Conservation (phyloP, 2,113 vertebrate species). For the Phrynosoma blainvillii region DNA sequence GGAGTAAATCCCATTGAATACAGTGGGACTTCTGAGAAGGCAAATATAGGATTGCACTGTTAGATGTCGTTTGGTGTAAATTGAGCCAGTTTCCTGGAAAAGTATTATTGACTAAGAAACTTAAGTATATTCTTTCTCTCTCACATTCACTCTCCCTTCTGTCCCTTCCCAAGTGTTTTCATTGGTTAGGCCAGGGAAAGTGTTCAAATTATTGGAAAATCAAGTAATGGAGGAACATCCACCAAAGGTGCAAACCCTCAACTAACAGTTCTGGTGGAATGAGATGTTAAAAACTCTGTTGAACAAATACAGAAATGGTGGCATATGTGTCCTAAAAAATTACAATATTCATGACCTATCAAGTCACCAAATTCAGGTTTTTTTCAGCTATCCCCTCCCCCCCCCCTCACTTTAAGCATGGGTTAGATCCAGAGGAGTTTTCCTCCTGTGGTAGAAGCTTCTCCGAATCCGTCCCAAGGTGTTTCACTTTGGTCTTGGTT, state of each 20-base stretch:
- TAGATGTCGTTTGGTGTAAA: background rate
- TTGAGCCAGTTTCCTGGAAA: slow-evolving; percentile 29
- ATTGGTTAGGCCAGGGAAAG: background rate
- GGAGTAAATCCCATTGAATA: background rate
- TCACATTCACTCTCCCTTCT: background rate
- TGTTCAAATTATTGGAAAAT: slow-evolving; percentile 23
- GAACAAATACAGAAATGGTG: background rate
- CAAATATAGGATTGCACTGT: background rate
- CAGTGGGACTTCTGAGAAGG: background rate
- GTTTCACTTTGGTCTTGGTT: background rate
- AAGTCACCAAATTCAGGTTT: background rate
- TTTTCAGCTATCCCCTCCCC: background rate
- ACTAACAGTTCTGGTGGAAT: background rate
- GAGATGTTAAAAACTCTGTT: background rate
- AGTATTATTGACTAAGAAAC: slow-evolving; percentile 28
- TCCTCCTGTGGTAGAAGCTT: background rate
- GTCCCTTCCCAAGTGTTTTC: background rate
- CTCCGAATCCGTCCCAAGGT: background rate
- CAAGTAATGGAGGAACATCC: background rate
- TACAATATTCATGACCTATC: background rate
- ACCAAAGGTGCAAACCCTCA: background rate
- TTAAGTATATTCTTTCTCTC: background rate
- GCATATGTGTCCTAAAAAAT: background rate
- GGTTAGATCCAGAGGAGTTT: background rate
- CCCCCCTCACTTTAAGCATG: background rate